Evolutionary conservation across 2,797 vertebrate species (phyloP).

Genomic region (Karalla daura): DNA sequence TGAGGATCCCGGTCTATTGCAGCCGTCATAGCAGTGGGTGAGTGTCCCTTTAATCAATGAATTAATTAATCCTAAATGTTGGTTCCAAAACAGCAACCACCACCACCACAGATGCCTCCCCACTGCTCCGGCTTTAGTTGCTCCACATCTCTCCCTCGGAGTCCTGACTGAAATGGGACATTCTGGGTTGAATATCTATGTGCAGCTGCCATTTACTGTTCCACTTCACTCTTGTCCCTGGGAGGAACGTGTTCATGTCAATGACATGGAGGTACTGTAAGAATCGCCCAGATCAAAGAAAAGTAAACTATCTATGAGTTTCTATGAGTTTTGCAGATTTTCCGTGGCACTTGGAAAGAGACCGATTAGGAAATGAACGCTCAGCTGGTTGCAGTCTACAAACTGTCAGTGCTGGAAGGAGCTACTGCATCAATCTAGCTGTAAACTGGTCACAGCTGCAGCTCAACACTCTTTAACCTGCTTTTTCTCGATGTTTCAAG

Average conservation of each 20-base stretch:
- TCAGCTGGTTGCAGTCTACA: too few relatives aligned
- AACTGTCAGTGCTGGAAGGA: too few relatives aligned
- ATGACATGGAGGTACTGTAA: too few relatives aligned
- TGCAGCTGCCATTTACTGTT: neutral
- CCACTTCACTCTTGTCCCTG: neutral
- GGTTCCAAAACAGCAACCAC: neutral
- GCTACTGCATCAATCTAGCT: too few relatives aligned
- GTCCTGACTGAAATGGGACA: neutral
- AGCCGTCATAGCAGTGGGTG: neutral
- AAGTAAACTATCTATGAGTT: too few relatives aligned
- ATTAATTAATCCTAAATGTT: neutral
- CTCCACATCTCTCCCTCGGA: neutral
- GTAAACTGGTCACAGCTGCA: too few relatives aligned
- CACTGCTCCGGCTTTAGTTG: neutral
- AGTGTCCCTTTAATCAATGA: neutral
- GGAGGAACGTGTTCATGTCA: too few relatives aligned
- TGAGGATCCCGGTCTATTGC: neutral
- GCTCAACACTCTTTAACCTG: neutral
- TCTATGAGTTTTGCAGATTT: too few relatives aligned
- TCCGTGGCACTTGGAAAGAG: too few relatives aligned
- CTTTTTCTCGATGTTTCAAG: neutral
- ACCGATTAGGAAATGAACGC: too few relatives aligned
- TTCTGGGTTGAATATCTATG: neutral
- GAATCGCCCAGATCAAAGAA: too few relatives aligned
- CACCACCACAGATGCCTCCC: neutral